Evolutionary conservation across 2,797 vertebrate genomes (phyloP).

Genomic region (Heliangelus exortis): DNA sequence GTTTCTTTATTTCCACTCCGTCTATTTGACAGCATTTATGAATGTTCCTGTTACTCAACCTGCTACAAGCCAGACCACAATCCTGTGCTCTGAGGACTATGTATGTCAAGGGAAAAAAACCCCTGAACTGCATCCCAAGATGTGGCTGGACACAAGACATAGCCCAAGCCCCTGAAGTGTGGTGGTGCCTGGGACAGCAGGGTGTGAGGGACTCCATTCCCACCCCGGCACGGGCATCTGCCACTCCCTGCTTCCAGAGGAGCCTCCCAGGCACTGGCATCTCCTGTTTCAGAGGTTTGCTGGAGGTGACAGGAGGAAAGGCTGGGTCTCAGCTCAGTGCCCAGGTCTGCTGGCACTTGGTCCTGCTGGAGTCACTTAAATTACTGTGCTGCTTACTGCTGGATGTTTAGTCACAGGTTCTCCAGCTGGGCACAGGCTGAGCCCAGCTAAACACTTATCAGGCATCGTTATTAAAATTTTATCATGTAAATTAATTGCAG

Average conservation of each 20-base stretch:
- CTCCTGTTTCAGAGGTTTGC: fast-evolving
- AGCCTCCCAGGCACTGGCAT: fast-evolving
- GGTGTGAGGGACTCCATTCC: too few species aligned
- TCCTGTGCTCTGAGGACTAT: background rate
- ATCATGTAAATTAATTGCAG: background rate
- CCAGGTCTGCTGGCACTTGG: fast-evolving
- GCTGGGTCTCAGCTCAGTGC: fast-evolving
- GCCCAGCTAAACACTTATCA: background rate
- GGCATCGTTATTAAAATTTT: background rate
- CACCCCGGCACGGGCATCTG: fast-evolving
- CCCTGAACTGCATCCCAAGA: background rate
- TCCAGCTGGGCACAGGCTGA: background rate
- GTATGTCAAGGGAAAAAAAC: background rate
- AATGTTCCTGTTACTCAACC: background rate
- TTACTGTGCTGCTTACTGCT: background rate
- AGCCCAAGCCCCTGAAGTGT: fast-evolving
- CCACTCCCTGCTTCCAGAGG: background rate
- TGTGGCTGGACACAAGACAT: too few species aligned
- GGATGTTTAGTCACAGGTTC: background rate
- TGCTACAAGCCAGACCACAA: background rate
- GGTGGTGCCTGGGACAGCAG: background rate
- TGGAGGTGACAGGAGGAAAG: background rate
- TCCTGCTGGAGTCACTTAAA: background rate
- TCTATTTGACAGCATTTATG: background rate
- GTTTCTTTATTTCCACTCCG: background rate